Evolutionary conservation across 2,888 invertebrate species (phyloP).

Genomic region (Lordiphosa andalusiaca): DNA sequence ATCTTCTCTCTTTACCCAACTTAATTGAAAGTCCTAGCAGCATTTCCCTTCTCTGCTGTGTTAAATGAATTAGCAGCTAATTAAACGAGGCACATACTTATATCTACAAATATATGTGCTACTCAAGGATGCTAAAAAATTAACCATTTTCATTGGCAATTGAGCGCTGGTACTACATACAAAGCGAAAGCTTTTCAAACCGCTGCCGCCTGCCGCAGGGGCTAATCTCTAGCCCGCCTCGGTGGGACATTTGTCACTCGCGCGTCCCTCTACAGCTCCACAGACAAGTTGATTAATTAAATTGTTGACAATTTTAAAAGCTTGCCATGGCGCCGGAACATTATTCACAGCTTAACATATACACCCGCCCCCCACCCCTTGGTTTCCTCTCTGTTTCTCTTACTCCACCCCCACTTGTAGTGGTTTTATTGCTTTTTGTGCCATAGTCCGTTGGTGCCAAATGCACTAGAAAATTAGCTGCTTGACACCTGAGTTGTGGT

Average conservation of each 20-base stretch:
- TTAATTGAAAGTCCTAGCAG: conserved; percentile 55
- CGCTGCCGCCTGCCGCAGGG: conserved; percentile 32
- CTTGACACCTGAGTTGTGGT: conserved; percentile 11
- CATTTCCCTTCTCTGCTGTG: conserved; percentile 16
- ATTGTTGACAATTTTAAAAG: conserved; percentile 74
- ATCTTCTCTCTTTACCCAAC: conserved; percentile 15
- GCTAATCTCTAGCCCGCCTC: conserved; percentile 31
- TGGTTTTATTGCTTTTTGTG: conserved; percentile 43
- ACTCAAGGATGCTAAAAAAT: conserved; percentile 30
- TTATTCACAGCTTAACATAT: conserved; percentile 66
- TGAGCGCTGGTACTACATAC: conserved; percentile 41
- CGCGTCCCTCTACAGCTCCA: conserved; percentile 4
- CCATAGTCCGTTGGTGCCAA: conserved; percentile 43
- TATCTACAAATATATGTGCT: conserved; percentile 10
- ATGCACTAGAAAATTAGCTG: conserved; percentile 66
- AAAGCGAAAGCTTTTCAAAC: conserved; percentile 22
- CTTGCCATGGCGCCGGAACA: conserved; percentile 40
- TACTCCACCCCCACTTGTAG: conserved; percentile 19
- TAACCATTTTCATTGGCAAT: conserved; percentile 56
- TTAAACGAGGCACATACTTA: conserved; percentile 59
- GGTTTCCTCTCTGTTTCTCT: background rate
- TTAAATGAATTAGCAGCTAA: conserved; percentile 66
- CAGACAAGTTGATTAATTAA: conserved; percentile 66
- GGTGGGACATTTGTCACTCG: conserved; percentile 30
- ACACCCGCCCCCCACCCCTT: conserved; percentile 2